Base-by-base conservation (phyloP, 2,888 invertebrate genomes). In the Meteorus colon region DNA sequence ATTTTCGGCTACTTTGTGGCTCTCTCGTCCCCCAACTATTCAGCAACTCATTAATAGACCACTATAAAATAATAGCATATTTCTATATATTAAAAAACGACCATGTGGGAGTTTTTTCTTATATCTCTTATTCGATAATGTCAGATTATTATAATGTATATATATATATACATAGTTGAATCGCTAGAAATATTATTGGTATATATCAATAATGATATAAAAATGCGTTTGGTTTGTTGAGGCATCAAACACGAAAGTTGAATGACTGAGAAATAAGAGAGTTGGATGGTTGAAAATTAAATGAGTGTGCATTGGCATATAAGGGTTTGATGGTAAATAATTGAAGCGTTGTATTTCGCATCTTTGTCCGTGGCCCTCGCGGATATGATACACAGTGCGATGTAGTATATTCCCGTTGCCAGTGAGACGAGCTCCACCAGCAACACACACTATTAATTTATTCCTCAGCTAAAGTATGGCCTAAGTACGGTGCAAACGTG, bases 401-500 rank as follows among this genome's bases (percentile, higher is more conserved):
- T 72, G 48, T 72, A 37, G 59, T 67, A 27, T 59, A 24, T 67
- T 73, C 62, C 62, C 31, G 62, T 63, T 72, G 71, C 70, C 51
- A 63, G 65, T 51, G 65, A 73, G 55, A 55, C 55, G 10, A 55
- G 65, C 19, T 34, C 19, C 41, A 83, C 83, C 82, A 81, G 81
- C 63, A 63, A 63, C 83, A 78, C 82, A 84, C 84, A 84, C 87
- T 88, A 88, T 87, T 88, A 88, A 88, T 88, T 88, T 88, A 88
- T 88, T 88, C 86, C 81, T 82, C 80, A 81, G 81, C 83, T 55
- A 73, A 85, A 86, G 85, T 84, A 83, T 81, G 80, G 80, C 82
- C 84, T 88, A 88, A 88, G 87, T 88, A 87, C 85, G 87, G 87
- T 88, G 86, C 86, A 83, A 86, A 86, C 83, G 83, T 83, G 86